phyloP scores from a whole-genome alignment of 2,113 vertebrate species.

The Halcyon malimbica region DNA sequence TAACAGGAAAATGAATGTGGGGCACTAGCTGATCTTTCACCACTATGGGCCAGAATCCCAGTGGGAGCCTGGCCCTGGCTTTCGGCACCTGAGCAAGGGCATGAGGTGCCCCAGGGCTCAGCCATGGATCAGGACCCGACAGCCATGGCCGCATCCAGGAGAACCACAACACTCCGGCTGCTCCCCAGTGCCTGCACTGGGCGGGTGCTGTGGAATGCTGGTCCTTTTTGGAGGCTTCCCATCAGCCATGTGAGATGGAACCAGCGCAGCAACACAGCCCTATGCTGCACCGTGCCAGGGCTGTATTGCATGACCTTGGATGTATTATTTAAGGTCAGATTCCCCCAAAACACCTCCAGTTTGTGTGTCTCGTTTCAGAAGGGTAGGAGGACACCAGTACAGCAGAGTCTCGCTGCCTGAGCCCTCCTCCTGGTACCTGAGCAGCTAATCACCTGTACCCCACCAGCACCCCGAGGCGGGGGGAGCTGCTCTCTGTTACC shows the following conservation, averaged over 20 bases:
- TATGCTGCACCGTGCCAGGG: accelerated
- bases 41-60: not conserved
- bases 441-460: not conserved
- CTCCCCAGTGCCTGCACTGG: accelerated
- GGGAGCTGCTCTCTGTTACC: not conserved
- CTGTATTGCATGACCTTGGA: not conserved
- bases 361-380: not conserved
- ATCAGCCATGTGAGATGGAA: accelerated
- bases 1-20: not conserved
- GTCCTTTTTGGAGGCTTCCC: not conserved
- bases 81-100: not conserved
- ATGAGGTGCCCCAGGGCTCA: not conserved
- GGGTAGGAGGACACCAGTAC: not conserved
- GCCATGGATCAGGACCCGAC: accelerated
- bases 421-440: not conserved
- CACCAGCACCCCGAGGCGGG: accelerated
- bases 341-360: not conserved
- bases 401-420: not conserved
- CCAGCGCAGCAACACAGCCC: not conserved
- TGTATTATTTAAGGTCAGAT: not conserved
- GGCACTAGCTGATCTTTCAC: not conserved
- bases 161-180: not conserved
- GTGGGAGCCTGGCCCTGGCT: not conserved
- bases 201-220: not conserved
- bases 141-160: accelerated